Base-by-base conservation (phyloP, 2,888 invertebrate species). In the Philereme transversata region DNA sequence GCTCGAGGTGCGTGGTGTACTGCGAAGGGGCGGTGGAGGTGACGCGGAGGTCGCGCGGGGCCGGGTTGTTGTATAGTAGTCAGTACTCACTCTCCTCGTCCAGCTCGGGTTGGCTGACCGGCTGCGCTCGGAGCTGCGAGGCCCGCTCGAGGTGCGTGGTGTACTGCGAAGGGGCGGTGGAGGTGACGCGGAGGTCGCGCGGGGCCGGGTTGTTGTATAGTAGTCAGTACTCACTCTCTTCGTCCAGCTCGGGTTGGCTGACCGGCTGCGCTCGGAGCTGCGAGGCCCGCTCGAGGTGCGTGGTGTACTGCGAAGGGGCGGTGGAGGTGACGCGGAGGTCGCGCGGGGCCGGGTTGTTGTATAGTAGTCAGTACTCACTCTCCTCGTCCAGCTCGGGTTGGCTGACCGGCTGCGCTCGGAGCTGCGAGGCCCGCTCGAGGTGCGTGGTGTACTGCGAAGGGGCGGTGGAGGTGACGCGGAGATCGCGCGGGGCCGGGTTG, bases 381-480 rank as follows among this genome's bases (percentile, higher is more conserved):
- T 88, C 88, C 48, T 88, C 87, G 4, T 81, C 82, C 6, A 33
- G n/a, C 8, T 57, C 62, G 1, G 48, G 40, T 7, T 40, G 63
- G 3, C 38, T 8, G 6, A 40, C 36, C 43, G 51, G 45, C 6
- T 43, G 63, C 33, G 53, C 75, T 70, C 77, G 73, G 82, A n/a
- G 10, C n/a, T 7, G 22, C 22, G 77, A 72, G 72, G 64, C 62
- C 63, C 62, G 64, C 9, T 66, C 68, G n/a, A 90, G 62, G 47
- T 87, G 75, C 64, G 90, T 90, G 67, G 86, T 87, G 84, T 89
- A 90, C 36, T 70, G 69, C 63, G 82, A 81, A 4, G 41, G 78
- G 74, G 76, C 49, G 22, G 81, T 76, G 73, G 82, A 81, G 70
- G 90, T 89, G 11, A 91, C 91, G 57, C 89, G 85, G 77, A 91